Percentiles rank a stretch among this genome's conserved stretches.
Conservation (phyloP, 2,888 invertebrate genomes). For the Loripinus fragilis region DNA sequence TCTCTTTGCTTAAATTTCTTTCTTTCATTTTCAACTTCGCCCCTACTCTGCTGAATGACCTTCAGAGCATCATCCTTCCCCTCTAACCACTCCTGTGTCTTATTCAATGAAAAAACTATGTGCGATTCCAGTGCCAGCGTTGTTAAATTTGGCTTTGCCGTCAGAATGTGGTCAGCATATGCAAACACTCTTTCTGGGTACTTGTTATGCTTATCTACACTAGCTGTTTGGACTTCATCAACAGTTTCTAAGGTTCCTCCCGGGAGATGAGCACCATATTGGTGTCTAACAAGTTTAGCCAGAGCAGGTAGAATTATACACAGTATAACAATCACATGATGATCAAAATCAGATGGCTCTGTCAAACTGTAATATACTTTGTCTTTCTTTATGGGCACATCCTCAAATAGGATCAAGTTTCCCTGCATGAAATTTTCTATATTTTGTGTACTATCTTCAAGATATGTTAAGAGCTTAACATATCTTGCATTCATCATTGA, state of each 20-base stretch:
- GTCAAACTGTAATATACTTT: constrained; percentile 28
- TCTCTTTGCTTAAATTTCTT: background rate
- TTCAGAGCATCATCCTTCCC: too few relatives aligned
- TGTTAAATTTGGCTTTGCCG: background rate
- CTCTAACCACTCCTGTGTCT: constrained; percentile 12
- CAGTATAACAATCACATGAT: constrained; percentile 27
- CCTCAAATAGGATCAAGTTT: background rate
- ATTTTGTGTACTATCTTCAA: constrained; percentile 31
- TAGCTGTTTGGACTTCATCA: background rate
- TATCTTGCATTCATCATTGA: constrained; percentile 32
- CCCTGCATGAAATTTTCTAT: constrained; percentile 26
- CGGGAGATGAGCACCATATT: constrained; percentile 30
- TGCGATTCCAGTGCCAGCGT: constrained; percentile 32
- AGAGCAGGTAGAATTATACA: constrained; percentile 23
- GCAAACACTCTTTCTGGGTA: constrained; percentile 29
- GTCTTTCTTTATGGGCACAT: constrained; percentile 22
- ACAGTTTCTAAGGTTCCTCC: constrained; percentile 30
- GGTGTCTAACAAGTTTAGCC: constrained; percentile 16
- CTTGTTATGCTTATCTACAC: constrained; percentile 37
- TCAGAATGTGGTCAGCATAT: constrained; percentile 28
- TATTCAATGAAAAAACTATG: constrained; percentile 20
- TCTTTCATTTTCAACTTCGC: background rate
- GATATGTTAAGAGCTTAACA: constrained; percentile 22
- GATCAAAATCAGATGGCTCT: constrained; percentile 26
- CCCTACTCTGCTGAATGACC: constrained; percentile 21